phyloP scores from a whole-genome alignment of 2,888 invertebrate species.

The Bimastos eiseni region DNA sequence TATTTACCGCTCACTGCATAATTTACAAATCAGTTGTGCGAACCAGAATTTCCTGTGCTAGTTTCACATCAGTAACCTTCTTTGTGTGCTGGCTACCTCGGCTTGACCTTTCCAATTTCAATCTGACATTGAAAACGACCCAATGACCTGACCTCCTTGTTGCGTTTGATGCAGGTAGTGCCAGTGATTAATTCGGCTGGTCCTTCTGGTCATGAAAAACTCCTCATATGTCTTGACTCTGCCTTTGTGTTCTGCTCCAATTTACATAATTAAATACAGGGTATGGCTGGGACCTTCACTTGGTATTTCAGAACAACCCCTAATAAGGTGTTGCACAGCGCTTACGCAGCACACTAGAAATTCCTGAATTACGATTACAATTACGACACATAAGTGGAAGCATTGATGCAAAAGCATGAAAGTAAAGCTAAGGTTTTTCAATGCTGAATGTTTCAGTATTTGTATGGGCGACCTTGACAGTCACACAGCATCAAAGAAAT shows the following conservation, averaged over 20 bases:
- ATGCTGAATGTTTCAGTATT: not conserved
- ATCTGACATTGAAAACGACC: not conserved
- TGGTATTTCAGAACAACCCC: no score
- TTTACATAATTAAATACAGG: no score
- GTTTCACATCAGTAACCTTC: not conserved
- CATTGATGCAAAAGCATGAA: not conserved
- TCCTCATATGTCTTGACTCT: no score
- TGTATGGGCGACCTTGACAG: not conserved
- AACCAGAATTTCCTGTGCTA: not conserved
- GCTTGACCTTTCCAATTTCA: not conserved
- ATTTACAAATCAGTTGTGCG: not conserved
- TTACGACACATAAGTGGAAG: not conserved
- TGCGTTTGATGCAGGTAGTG: not conserved
- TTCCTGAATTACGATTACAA: no score
- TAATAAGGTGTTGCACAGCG: no score
- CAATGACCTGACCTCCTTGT: not conserved
- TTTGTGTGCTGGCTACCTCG: not conserved
- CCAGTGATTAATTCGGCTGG: not conserved
- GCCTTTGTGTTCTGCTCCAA: no score
- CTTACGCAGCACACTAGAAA: no score
- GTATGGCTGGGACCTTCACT: no score
- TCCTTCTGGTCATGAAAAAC: no score
- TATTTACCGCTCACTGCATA: no score
- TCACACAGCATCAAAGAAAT: not conserved
- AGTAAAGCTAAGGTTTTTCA: not conserved